Percentiles rank a stretch among this genome's conserved stretches.
Conservation (phyloP, 2,113 vertebrate species). For the Otolemur garnettii region DNA sequence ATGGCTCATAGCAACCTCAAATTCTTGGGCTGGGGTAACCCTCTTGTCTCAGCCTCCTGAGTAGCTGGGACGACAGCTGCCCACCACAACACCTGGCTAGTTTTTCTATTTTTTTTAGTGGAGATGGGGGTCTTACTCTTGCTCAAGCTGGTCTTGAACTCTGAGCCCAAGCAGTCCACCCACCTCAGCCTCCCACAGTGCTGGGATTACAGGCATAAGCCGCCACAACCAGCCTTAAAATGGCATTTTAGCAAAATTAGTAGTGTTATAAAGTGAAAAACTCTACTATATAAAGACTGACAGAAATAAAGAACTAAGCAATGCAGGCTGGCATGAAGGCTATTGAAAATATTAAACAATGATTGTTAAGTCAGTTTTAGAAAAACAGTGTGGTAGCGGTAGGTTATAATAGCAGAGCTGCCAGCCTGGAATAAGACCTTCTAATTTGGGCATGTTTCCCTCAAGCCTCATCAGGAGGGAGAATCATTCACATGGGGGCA, state of each 20-base stretch:
- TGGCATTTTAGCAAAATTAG: constrained; percentile 16
- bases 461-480: not conserved
- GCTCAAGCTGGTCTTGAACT: too few species aligned
- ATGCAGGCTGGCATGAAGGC: not conserved
- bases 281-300: not conserved
- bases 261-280: not conserved
- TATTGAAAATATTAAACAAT: not conserved
- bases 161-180: too few species aligned
- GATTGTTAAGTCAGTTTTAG: constrained; percentile 40
- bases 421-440: not conserved
- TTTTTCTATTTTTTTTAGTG: too few species aligned
- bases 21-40: too few species aligned
- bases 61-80: too few species aligned
- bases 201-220: too few species aligned
- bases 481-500: not conserved
- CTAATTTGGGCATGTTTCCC: not conserved
- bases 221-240: not conserved
- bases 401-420: not conserved
- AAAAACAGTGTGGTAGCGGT: not conserved
- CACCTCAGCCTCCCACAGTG: too few species aligned
- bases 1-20: too few species aligned
- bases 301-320: not conserved
- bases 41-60: too few species aligned
- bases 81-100: too few species aligned
- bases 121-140: too few species aligned